phyloP scores from a whole-genome alignment of 1,140 invertebrate species.

The Diprion similis region DNA sequence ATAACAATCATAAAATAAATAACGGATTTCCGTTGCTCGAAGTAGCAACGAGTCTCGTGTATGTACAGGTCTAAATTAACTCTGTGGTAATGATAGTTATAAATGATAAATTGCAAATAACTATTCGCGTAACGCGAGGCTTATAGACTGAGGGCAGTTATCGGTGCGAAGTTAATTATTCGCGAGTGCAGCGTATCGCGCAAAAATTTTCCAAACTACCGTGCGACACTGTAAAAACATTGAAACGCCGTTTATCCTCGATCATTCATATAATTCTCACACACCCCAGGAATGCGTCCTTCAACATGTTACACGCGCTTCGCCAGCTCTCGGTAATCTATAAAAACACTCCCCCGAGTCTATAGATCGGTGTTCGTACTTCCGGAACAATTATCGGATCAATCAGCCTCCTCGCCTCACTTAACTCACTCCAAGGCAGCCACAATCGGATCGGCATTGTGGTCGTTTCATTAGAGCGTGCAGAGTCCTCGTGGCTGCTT shows the following conservation, averaged over 20 bases:
- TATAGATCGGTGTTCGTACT: background rate
- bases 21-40: background rate
- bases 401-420: background rate
- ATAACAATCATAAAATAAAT: background rate
- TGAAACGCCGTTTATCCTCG: no score
- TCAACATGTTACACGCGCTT: no score
- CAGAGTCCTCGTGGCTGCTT: background rate
- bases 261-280: no score
- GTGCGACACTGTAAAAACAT: no score
- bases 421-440: slow-evolving; percentile 1
- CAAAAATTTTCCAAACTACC: no score
- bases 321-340: no score
- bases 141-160: background rate
- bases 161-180: background rate
- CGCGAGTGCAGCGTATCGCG: background rate
- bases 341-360: no score
- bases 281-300: no score
- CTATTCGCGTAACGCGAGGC: no score
- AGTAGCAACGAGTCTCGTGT: background rate
- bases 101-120: no score
- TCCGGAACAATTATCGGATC: background rate
- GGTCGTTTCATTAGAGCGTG: slow-evolving; percentile 1
- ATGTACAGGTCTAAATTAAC: background rate
- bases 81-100: background rate
- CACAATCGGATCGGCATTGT: background rate